phyloP scores from a whole-genome alignment of 1,140 invertebrate genomes.

The Drosophila persimilis region DNA sequence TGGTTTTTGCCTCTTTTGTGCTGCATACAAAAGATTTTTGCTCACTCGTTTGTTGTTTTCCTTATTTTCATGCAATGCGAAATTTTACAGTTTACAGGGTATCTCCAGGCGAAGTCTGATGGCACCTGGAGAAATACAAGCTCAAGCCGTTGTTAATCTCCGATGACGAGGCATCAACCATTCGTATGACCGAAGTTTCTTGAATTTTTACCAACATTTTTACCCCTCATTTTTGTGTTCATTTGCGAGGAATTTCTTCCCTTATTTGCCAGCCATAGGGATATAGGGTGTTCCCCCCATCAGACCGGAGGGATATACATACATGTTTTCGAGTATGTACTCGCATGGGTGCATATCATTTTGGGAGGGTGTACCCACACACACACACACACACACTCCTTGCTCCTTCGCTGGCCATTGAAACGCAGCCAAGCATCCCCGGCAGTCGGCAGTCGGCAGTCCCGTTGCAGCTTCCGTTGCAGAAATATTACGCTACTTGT shows the following conservation, averaged over 20 bases:
- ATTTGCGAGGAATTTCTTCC: constrained; percentile 76
- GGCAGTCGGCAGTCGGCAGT: constrained; percentile 24
- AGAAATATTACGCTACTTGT: constrained; percentile 77
- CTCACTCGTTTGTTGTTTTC: constrained; percentile 63
- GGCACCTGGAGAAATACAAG: no score
- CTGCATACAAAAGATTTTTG: constrained; percentile 75
- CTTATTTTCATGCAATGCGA: constrained; percentile 30
- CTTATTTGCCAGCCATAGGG: constrained; percentile 51
- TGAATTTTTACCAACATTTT: constrained; percentile 44
- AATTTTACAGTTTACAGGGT: constrained; percentile 11
- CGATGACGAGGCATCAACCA: constrained; percentile 24
- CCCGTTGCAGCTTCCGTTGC: constrained; percentile 59
- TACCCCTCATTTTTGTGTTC: constrained; percentile 65
- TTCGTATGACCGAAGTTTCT: constrained; percentile 22
- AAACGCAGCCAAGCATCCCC: constrained; percentile 75
- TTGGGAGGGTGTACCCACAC: constrained; percentile 55
- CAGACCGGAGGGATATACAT: constrained; percentile 40
- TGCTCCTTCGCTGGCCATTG: constrained; percentile 52
- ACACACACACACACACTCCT: no score
- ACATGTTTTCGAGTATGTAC: constrained; percentile 11
- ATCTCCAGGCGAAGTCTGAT: background rate
- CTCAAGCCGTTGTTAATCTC: background rate
- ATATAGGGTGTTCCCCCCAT: constrained; percentile 19
- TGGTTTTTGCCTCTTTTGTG: constrained; percentile 63
- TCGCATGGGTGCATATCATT: constrained; percentile 18